Evolutionary conservation across 1,140 invertebrate genomes (phyloP).

Genomic region (Brachionus paranguensis): DNA sequence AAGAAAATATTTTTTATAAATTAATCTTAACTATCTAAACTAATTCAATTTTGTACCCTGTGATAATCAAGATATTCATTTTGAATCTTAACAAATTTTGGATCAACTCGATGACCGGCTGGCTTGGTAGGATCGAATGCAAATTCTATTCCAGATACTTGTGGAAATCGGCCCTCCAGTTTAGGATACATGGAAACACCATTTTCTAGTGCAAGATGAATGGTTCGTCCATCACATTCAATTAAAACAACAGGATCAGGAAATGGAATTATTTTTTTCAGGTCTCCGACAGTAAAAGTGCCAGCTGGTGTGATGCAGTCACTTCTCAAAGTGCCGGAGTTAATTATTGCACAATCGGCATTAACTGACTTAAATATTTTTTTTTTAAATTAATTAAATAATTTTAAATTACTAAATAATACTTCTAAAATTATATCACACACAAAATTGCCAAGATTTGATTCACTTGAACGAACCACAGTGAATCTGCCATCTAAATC

Average conservation of each 20-base stretch:
- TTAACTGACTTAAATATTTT: conserved; percentile 77
- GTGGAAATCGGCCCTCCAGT: conserved; percentile 72
- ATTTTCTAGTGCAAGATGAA: conserved; percentile 67
- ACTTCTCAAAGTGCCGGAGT: conserved; percentile 77
- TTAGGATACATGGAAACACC: conserved; percentile 69
- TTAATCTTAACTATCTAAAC: background rate
- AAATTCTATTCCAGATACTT: conserved; percentile 70
- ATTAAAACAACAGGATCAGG: conserved; percentile 73
- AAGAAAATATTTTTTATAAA: background rate
- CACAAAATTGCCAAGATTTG: conserved; percentile 64
- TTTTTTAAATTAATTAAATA: conserved; percentile 71
- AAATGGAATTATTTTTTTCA: conserved; percentile 75
- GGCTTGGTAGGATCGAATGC: conserved; percentile 72
- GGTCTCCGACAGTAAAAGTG: conserved; percentile 72
- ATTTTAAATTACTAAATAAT: no score
- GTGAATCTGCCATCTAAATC: conserved; percentile 76
- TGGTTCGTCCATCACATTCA: conserved; percentile 9
- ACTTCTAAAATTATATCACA: conserved; percentile 2
- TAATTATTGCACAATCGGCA: conserved; percentile 74
- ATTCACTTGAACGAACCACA: conserved; percentile 70
- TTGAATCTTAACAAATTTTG: background rate
- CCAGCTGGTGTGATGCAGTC: conserved; percentile 69
- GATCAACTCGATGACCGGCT: background rate
- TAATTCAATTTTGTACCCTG: background rate
- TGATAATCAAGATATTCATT: conserved; percentile 11